Percentiles rank a stretch among this genome's conserved stretches.
Evolutionary conservation across 2,113 vertebrate species (phyloP).

Genomic region (Uria lomvia): DNA sequence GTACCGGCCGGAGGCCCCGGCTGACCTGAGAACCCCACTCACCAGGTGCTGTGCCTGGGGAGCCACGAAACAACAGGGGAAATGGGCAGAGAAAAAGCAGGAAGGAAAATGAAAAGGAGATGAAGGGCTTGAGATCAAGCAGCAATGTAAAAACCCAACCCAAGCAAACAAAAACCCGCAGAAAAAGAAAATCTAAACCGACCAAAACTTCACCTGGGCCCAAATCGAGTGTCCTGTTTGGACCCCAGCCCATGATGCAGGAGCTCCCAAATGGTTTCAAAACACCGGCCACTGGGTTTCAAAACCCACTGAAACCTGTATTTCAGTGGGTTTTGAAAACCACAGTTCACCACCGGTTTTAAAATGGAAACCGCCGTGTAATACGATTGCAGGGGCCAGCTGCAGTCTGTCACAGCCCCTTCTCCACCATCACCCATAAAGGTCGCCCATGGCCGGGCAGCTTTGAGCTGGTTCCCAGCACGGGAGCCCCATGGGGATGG

Average conservation of each 20-base stretch:
- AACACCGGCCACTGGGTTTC: background rate
- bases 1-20: background rate
- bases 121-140: background rate
- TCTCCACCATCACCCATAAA: background rate
- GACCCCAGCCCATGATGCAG: background rate
- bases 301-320: too few species aligned
- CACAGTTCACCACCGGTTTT: background rate
- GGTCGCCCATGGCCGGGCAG: background rate
- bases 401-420: background rate
- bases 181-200: background rate
- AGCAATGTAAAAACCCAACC: background rate
- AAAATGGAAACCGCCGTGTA: fast-evolving
- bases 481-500: fast-evolving
- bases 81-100: background rate
- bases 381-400: background rate
- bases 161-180: background rate
- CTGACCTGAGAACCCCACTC: background rate
- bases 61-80: background rate
- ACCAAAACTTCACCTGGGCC: background rate
- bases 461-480: background rate
- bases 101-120: background rate
- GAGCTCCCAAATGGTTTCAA: background rate
- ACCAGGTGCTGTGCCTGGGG: fast-evolving
- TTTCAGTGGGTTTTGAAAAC: background rate
- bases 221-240: background rate